These are phyloP conservation scores for Trichopria drosophilae DNA, from an alignment of 2,888 invertebrate genomes.

Conservation along the genomic window DNA sequence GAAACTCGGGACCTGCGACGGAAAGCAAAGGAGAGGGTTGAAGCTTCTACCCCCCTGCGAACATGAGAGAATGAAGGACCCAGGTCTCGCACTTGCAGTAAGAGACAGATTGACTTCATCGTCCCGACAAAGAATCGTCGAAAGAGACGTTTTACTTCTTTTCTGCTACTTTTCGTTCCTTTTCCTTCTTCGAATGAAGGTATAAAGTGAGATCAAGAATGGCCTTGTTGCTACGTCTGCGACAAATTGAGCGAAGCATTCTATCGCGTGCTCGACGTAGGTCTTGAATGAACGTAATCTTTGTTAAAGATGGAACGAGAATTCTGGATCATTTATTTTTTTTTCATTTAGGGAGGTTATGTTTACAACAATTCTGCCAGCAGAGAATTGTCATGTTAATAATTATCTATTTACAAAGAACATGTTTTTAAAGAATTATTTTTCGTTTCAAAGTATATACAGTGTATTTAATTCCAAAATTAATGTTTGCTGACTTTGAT, in stretches of 20 bases:
- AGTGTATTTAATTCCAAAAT: too few relatives aligned
- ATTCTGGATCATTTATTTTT: too few relatives aligned
- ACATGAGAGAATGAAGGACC: slow-evolving; percentile 32
- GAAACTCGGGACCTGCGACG: slow-evolving; percentile 26
- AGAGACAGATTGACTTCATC: slow-evolving; percentile 44
- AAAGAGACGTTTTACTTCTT: slow-evolving; percentile 32
- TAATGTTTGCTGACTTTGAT: too few relatives aligned
- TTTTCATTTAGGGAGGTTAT: too few relatives aligned
- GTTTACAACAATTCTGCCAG: too few relatives aligned
- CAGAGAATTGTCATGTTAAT: too few relatives aligned
- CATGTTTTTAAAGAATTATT: too few relatives aligned
- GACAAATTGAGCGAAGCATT: slow-evolving; percentile 27
- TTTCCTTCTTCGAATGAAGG: neutral
- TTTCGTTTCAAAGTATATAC: too few relatives aligned
- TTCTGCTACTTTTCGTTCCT: slow-evolving; percentile 27
- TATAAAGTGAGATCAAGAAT: neutral
- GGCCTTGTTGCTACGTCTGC: slow-evolving; percentile 10
- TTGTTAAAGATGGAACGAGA: slow-evolving; percentile 2
- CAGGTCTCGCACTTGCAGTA: slow-evolving; percentile 34
- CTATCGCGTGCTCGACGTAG: neutral
- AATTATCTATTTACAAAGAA: too few relatives aligned
- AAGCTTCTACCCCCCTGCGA: slow-evolving; percentile 19
- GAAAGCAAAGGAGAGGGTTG: slow-evolving; percentile 23
- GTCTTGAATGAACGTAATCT: slow-evolving; percentile 11
- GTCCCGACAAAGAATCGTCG: slow-evolving; percentile 40